Evolutionary conservation across 2,113 vertebrate genomes (phyloP).

Genomic region (Guaruba guarouba): DNA sequence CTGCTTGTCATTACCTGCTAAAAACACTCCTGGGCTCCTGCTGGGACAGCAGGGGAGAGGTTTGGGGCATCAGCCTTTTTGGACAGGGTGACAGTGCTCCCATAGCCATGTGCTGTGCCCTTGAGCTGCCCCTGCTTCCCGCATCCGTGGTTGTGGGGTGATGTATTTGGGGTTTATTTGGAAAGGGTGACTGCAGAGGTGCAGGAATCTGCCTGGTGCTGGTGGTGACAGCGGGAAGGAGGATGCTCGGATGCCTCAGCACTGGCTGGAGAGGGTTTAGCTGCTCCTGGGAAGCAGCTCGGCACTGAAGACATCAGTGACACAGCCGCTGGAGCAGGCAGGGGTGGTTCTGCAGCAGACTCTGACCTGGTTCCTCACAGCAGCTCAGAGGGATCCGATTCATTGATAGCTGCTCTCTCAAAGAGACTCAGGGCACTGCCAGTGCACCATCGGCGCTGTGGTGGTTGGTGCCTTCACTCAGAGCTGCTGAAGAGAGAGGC

Average conservation of each 20-base stretch:
- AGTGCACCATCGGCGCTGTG: too few relatives aligned
- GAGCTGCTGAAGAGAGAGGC: background rate
- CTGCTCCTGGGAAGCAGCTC: background rate
- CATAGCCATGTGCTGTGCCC: background rate
- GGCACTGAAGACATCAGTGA: background rate
- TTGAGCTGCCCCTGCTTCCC: background rate
- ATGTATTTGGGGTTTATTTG: background rate
- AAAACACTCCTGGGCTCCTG: background rate
- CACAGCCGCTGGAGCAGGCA: background rate
- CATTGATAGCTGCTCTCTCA: background rate
- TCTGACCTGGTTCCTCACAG: fast-evolving
- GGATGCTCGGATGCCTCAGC: background rate
- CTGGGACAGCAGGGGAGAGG: background rate
- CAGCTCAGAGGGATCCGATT: background rate
- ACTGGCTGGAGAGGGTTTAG: background rate
- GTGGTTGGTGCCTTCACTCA: background rate
- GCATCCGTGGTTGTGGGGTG: fast-evolving
- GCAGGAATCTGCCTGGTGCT: background rate
- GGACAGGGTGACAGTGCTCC: background rate
- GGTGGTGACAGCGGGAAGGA: fast-evolving
- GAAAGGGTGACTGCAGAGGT: background rate
- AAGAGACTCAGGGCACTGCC: background rate
- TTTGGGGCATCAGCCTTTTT: background rate
- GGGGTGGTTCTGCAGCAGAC: background rate
- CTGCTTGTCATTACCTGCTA: background rate